Base-by-base conservation (phyloP, 2,888 invertebrate species). In the Phaonia tiefii region DNA sequence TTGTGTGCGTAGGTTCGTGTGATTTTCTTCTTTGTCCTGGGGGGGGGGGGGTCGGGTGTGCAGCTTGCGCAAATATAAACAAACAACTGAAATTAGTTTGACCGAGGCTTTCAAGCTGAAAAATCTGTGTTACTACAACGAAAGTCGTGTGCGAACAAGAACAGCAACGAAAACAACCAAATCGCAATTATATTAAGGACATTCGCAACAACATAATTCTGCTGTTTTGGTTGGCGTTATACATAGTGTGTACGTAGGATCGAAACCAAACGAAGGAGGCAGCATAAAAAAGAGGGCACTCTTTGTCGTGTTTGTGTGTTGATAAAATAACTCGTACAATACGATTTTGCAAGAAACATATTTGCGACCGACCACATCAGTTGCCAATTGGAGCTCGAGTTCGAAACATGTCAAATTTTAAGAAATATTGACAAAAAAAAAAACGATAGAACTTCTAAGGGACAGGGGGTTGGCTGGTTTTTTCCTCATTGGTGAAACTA, bases 21-120 rank as follows among this genome's bases (percentile, higher is more conserved):
- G 22, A 17, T 51, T 51, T 11, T 51, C 20, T 51, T 51, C 13
- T 51, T 8, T 17, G 20, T 20, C 20, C 20, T 31, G 31, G 31
- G 31, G 31, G 4, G 31, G 31, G 31, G 31, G 31, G 31, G 31
- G 3, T 31, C 3, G 31, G 8, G n/a, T n/a, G n/a, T n/a, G n/a
- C n/a, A 37, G 37, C 4, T 17, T 46, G 15, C 37, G 60, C 37
- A 60, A 10, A 26, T 31, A 58, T 31, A 58, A 63, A 63, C 42
- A 63, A 72, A 54, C 81, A 81, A 81, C 78, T 42, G 67, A 78
- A 78, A 81, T 78, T 81, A 81, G 81, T 81, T 75, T 81, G 81
- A 77, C 78, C 78, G 81, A 81, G 81, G 72, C 71, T 75, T 78
- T 81, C 78, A 78, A 73, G 81, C 80, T 81, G 71, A 75, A 81